Conservation (phyloP, 2,113 vertebrate genomes). For the Myiozetetes cayanensis region DNA sequence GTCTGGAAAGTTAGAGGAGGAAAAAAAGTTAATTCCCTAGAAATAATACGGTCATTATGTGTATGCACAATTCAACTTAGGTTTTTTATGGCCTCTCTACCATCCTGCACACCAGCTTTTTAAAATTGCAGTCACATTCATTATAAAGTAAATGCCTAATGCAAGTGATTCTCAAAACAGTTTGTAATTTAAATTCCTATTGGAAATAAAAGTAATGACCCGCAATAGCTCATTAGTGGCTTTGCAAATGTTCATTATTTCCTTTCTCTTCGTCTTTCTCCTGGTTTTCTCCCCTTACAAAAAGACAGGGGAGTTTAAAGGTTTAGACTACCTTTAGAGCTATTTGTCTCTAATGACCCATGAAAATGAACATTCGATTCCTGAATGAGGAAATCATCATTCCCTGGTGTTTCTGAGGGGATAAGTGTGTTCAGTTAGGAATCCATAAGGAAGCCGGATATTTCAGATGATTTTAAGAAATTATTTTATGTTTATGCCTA, state of each 20-base stretch:
- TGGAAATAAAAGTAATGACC: constrained; percentile 47
- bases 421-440: background rate
- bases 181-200: constrained; percentile 51
- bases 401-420: background rate
- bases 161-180: constrained; percentile 20
- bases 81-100: constrained; percentile 19
- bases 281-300: background rate
- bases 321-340: constrained; percentile 31
- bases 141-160: constrained; percentile 33
- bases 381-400: constrained; percentile 7
- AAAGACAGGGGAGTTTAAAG: constrained; percentile 26
- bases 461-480: background rate
- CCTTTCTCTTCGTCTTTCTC: background rate
- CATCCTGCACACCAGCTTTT: constrained; percentile 14
- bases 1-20: background rate
- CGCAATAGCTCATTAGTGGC: constrained; percentile 12
- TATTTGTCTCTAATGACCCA: background rate
- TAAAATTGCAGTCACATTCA: constrained; percentile 13
- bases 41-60: constrained; percentile 50
- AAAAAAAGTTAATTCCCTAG: constrained; percentile 1
- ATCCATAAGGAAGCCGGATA: background rate
- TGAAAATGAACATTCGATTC: background rate
- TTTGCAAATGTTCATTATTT: constrained; percentile 6
- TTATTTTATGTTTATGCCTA: background rate
- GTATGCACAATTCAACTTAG: constrained; percentile 24